Conservation (phyloP, 2,113 vertebrate genomes). For the Rynchops niger region DNA sequence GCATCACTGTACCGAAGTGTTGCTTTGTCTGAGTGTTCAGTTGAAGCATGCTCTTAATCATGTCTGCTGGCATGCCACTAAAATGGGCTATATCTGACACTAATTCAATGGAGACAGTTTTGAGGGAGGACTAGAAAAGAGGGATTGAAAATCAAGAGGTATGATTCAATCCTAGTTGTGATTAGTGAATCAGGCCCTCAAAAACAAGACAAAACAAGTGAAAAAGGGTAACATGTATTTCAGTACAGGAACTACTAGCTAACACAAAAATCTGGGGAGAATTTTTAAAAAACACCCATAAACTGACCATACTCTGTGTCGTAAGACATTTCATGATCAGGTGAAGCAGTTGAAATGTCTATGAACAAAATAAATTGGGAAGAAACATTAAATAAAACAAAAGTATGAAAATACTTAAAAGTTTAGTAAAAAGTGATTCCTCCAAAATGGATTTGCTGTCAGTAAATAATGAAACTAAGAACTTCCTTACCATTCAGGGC, state of each 20-base stretch:
- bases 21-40: background rate
- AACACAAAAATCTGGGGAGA: conserved; percentile 34
- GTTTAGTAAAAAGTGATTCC: conserved; percentile 50
- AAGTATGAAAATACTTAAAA: conserved; percentile 54
- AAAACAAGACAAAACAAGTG: conserved; percentile 15
- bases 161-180: background rate
- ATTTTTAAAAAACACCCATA: conserved; percentile 61
- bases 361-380: conserved; percentile 82
- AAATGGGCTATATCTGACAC: background rate
- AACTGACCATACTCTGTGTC: conserved; percentile 83
- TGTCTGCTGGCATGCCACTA: background rate
- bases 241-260: conserved; percentile 60
- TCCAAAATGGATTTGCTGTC: conserved; percentile 52
- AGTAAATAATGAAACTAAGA: conserved; percentile 62
- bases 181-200: conserved; percentile 79
- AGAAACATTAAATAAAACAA: conserved; percentile 64
- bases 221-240: conserved; percentile 32
- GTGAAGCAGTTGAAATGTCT: conserved; percentile 88
- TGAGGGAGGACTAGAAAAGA: background rate
- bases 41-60: background rate
- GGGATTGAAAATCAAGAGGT: background rate
- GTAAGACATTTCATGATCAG: conserved; percentile 88
- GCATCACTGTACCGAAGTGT: background rate
- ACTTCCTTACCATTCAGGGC: conserved; percentile 93
- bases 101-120: background rate